Conservation (phyloP, 1,140 invertebrate genomes). For the Teleopsis dalmanni region DNA sequence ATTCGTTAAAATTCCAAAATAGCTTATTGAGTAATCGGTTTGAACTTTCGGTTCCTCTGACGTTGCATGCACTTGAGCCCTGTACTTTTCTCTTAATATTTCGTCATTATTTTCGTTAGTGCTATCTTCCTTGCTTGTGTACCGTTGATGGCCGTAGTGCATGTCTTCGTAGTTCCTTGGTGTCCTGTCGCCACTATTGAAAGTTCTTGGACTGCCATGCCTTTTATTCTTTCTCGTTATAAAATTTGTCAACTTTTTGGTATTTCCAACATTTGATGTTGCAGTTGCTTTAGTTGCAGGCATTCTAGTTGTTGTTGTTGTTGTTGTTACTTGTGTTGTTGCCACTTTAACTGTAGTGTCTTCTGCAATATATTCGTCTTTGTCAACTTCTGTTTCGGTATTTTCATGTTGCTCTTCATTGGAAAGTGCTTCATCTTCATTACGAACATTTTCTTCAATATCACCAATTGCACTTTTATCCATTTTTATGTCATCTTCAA, state of each 20-base stretch:
- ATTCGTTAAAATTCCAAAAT: constrained; percentile 7
- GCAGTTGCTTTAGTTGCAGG: neutral
- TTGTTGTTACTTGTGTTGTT: neutral
- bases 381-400: neutral
- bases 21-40: constrained; percentile 9
- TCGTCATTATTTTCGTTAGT: neutral
- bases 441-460: constrained; percentile 9
- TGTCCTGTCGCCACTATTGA: neutral
- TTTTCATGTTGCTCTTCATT: neutral
- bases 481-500: neutral
- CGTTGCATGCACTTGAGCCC: neutral
- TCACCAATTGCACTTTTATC: constrained; percentile 11
- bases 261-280: too few species aligned
- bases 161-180: neutral
- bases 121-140: too few species aligned
- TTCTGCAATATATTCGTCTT: too few species aligned
- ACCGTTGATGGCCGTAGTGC: neutral
- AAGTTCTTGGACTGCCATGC: neutral
- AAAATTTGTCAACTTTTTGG: too few species aligned
- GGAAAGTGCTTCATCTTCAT: neutral
- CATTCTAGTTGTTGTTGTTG: neutral
- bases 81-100: neutral
- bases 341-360: neutral
- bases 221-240: neutral
- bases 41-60: neutral